Conservation (phyloP, 2,888 invertebrate genomes). For the Standfussiana lucernea region DNA sequence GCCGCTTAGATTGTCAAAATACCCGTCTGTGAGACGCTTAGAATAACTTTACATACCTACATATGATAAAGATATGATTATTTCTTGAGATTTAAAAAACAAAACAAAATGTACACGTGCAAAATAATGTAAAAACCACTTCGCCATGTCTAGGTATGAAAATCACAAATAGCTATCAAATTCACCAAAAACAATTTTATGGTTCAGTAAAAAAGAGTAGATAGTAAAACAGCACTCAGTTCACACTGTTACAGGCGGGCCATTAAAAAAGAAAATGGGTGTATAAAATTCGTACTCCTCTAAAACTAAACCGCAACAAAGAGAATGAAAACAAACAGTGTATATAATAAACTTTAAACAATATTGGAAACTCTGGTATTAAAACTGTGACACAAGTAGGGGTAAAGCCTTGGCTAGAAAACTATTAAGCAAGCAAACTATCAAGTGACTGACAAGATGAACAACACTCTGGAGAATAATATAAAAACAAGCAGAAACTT, state of each 20-base stretch:
- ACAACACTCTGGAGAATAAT: background rate
- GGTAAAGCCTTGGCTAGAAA: background rate
- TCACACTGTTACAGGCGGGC: background rate
- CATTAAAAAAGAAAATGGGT: conserved; percentile 20
- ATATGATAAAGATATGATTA: background rate
- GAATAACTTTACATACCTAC: background rate
- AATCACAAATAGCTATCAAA: background rate
- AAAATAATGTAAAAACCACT: background rate
- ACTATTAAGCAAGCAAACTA: background rate
- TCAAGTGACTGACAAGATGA: background rate
- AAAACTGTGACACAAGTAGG: background rate
- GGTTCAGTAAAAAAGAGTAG: conserved; percentile 14
- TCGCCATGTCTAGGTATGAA: background rate
- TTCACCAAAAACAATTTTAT: conserved; percentile 36
- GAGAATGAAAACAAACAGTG: conserved; percentile 22
- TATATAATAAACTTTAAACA: conserved; percentile 18
- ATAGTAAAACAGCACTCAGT: background rate
- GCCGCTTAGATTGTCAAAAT: too few species aligned
- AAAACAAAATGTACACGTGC: background rate
- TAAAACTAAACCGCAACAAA: conserved; percentile 43
- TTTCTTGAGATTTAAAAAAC: background rate
- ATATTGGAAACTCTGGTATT: background rate
- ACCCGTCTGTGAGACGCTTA: too few species aligned
- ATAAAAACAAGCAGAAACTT: background rate
- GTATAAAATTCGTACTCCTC: conserved; percentile 11